These are phyloP conservation scores for Periparus ater DNA, from an alignment of 2,797 vertebrate genomes.

Conservation along the genomic window DNA sequence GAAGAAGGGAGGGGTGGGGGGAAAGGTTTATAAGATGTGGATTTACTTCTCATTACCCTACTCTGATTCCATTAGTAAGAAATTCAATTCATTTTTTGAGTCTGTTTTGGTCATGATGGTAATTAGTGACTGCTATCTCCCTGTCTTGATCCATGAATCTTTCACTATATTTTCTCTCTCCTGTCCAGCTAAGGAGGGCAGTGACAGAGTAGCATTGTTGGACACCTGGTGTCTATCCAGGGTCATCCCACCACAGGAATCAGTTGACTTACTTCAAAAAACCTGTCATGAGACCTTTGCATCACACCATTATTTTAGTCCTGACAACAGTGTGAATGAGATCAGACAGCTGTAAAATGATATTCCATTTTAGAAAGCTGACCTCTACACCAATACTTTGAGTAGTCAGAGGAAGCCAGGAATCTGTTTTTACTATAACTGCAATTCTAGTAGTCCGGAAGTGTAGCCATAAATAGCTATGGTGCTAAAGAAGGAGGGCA, in stretches of 20 bases:
- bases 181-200: neutral
- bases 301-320: neutral
- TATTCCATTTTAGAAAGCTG: neutral
- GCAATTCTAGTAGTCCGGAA: neutral
- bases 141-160: neutral
- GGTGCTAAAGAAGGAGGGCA: neutral
- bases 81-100: neutral
- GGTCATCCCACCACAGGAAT: neutral
- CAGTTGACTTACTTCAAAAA: neutral
- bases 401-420: neutral
- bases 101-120: neutral
- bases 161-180: neutral
- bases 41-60: neutral
- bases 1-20: neutral
- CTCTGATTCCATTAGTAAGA: neutral
- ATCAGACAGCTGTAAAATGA: neutral
- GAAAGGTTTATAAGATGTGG: neutral
- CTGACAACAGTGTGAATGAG: neutral
- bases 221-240: neutral
- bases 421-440: neutral
- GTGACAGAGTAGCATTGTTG: neutral
- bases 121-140: neutral
- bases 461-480: neutral
- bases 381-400: neutral
- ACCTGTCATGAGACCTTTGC: rapidly evolving